These are phyloP conservation scores for Montipora capitata DNA, from an alignment of 92 coral and sea anemone genomes.

Conservation along the genomic window DNA sequence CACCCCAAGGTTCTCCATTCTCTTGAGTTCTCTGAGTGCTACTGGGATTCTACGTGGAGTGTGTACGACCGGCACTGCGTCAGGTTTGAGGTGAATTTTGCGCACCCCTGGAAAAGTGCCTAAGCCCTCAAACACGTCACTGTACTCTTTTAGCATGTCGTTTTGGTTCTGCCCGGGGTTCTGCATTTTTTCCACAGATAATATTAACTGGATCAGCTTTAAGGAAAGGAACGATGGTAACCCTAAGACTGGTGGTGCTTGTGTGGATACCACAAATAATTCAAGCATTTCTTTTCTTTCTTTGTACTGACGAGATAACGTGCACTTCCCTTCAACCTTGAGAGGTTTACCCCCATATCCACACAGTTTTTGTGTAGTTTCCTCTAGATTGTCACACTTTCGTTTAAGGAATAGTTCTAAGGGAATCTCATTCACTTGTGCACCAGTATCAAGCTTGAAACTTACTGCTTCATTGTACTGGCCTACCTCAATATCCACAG, in stretches of 20 bases:
- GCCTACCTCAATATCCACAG: not conserved
- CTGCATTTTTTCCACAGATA: not conserved
- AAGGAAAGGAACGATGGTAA: not conserved
- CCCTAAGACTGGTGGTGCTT: not conserved
- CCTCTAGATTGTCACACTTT: not conserved
- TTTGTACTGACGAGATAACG: not conserved
- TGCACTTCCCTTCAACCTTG: not conserved
- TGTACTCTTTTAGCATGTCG: not conserved
- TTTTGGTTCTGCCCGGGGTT: not conserved
- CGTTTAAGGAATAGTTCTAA: not conserved
- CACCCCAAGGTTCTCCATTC: not conserved
- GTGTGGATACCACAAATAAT: not conserved
- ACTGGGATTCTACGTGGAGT: not conserved
- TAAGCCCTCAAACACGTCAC: slow-evolving; percentile 9
- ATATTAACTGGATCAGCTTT: not conserved
- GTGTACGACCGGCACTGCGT: not conserved
- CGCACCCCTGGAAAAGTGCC: not conserved
- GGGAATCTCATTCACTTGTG: not conserved
- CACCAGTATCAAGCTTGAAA: not conserved
- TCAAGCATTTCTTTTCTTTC: not conserved
- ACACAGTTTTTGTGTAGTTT: not conserved
- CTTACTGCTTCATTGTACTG: not conserved
- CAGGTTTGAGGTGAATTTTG: slow-evolving; percentile 8
- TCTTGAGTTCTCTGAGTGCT: not conserved
- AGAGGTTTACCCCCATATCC: not conserved